These are phyloP conservation scores for Mareca penelope DNA, from an alignment of 2,797 vertebrate species.

Conservation along the genomic window DNA sequence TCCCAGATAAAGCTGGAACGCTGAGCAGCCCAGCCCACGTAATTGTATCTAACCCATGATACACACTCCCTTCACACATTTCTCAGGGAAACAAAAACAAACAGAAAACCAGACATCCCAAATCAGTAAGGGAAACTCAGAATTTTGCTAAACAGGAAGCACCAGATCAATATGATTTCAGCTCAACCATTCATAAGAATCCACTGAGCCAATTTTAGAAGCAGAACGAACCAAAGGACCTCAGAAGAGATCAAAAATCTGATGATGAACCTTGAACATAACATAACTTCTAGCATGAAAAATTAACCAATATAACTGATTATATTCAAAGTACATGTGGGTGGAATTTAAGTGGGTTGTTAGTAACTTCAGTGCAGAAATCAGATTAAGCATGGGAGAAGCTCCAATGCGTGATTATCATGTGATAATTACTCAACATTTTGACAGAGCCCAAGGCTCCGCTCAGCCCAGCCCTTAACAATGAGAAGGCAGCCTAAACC, in stretches of 20 bases:
- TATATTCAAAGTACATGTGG: slow-evolving; percentile 22
- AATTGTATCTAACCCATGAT: background rate
- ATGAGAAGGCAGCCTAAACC: slow-evolving; percentile 22
- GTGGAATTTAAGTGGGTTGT: slow-evolving; percentile 37
- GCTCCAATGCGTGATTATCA: slow-evolving; percentile 30
- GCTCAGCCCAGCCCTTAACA: slow-evolving; percentile 54
- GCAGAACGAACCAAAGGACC: background rate
- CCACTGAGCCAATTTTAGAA: background rate
- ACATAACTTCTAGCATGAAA: slow-evolving; percentile 16
- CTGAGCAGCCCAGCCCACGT: background rate
- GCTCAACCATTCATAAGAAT: background rate
- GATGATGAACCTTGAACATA: background rate
- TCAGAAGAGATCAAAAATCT: background rate
- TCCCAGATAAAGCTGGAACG: slow-evolving; percentile 43
- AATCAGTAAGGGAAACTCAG: background rate
- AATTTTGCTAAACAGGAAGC: background rate
- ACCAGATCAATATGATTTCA: background rate
- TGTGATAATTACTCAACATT: slow-evolving; percentile 63
- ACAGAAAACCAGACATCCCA: background rate
- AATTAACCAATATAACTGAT: slow-evolving; percentile 12
- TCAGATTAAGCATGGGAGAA: slow-evolving; percentile 67
- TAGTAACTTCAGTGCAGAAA: slow-evolving; percentile 19
- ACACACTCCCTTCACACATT: slow-evolving; percentile 14
- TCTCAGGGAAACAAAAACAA: slow-evolving; percentile 17
- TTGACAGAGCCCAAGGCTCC: slow-evolving; percentile 56